A percentile compares a stretch with the other conserved stretches of the same genome.
Conservation (phyloP, 2,113 vertebrate species). For the Toxotes jaculatrix region DNA sequence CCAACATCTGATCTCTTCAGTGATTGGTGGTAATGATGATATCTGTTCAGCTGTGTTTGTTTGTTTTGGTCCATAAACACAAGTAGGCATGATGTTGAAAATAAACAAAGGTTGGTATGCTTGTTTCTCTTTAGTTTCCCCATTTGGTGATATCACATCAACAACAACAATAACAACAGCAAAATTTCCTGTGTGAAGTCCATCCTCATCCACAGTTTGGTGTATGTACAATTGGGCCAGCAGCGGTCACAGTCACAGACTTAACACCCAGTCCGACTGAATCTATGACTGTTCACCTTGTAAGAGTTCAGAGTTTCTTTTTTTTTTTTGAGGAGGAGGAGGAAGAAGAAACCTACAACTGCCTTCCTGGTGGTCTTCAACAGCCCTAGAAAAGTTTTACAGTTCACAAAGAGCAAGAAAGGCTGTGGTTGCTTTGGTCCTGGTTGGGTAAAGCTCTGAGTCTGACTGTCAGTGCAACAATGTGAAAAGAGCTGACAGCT, state of each 20-base stretch:
- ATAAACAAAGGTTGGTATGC: conserved; percentile 23
- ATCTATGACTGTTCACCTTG: neutral
- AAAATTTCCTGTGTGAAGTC: conserved; percentile 17
- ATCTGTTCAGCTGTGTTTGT: neutral
- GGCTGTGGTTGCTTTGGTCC: conserved; percentile 59
- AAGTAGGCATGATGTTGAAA: conserved; percentile 14
- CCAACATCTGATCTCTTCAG: neutral
- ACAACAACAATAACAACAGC: conserved; percentile 30
- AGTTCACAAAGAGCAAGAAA: conserved; percentile 16
- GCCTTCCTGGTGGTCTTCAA: conserved; percentile 23
- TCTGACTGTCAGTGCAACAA: conserved; percentile 10
- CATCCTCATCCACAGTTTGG: conserved; percentile 3
- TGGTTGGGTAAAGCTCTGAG: conserved; percentile 51
- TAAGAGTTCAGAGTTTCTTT: conserved; percentile 26
- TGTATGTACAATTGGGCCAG: conserved; percentile 42
- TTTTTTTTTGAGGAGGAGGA: neutral
- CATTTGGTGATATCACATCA: conserved; percentile 15
- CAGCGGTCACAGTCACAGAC: conserved; percentile 25
- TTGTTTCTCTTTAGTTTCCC: neutral
- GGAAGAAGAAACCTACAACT: conserved; percentile 7
- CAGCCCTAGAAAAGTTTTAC: neutral
- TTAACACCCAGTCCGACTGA: conserved; percentile 3
- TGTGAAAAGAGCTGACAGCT: neutral
- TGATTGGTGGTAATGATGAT: neutral
- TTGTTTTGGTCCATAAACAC: conserved; percentile 32